phyloP scores from a whole-genome alignment of 2,797 vertebrate species.

The Halcyon smyrnensis region DNA sequence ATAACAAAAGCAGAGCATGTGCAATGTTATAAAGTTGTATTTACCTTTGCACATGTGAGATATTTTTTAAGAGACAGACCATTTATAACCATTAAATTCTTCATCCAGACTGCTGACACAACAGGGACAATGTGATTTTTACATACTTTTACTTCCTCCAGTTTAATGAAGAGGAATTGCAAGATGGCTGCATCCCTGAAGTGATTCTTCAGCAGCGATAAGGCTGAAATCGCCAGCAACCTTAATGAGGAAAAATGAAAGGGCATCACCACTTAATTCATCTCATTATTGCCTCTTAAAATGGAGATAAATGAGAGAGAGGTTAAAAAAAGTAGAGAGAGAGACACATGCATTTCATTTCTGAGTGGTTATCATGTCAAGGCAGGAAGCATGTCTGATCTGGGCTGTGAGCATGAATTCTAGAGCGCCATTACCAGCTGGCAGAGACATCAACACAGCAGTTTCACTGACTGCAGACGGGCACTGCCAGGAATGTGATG shows the following conservation, averaged over 20 bases:
- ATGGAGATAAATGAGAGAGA: slow-evolving; percentile 65
- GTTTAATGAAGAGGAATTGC: slow-evolving; percentile 68
- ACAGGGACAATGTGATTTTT: slow-evolving; percentile 64
- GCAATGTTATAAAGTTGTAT: neutral
- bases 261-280: slow-evolving; percentile 49
- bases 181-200: slow-evolving; percentile 52
- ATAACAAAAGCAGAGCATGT: neutral
- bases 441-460: neutral
- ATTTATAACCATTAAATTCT: slow-evolving; percentile 59
- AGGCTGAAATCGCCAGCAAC: slow-evolving; percentile 31
- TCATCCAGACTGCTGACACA: slow-evolving; percentile 50
- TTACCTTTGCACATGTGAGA: neutral
- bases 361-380: neutral
- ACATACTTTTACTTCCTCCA: slow-evolving; percentile 52
- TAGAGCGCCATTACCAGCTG: neutral
- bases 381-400: neutral
- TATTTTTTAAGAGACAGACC: slow-evolving; percentile 16
- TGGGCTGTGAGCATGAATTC: neutral
- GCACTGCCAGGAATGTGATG: neutral
- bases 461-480: fast-evolving
- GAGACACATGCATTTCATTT: slow-evolving; percentile 20
- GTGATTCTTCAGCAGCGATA: slow-evolving; percentile 25
- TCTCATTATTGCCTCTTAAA: slow-evolving; percentile 63
- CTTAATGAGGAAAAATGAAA: slow-evolving; percentile 69
- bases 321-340: neutral